A percentile compares a stretch with the other conserved stretches of the same genome.
phyloP scores from a whole-genome alignment of 2,888 invertebrate genomes.

The Monopis laevigella region DNA sequence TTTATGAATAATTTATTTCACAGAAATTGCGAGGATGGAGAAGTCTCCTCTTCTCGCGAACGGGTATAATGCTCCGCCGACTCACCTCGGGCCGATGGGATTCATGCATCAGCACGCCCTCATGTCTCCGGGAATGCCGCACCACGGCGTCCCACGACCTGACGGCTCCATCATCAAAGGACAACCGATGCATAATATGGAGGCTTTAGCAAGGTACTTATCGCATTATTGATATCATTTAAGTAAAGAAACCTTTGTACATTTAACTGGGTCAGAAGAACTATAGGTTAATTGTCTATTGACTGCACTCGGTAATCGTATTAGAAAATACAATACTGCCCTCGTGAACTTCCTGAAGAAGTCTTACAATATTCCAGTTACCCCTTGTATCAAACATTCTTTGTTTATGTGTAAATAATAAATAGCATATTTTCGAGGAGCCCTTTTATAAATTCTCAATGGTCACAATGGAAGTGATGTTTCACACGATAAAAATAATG shows the following conservation, averaged over 20 bases:
- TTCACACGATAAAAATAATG: constrained; percentile 1
- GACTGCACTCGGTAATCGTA: constrained; percentile 42
- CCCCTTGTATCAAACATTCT: background rate
- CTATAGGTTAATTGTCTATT: constrained; percentile 55
- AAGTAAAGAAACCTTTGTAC: constrained; percentile 47
- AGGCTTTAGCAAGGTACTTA: constrained; percentile 84
- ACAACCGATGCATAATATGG: constrained; percentile 88
- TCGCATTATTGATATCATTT: background rate
- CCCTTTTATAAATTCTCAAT: too few species aligned
- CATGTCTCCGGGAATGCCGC: constrained; percentile 90
- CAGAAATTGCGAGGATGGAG: constrained; percentile 89
- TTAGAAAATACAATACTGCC: constrained; percentile 61
- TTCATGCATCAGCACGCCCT: constrained; percentile 94
- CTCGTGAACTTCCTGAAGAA: constrained; percentile 55
- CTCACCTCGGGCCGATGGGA: constrained; percentile 91
- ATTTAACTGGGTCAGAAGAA: constrained; percentile 56
- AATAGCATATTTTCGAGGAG: too few species aligned
- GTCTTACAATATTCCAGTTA: constrained; percentile 44
- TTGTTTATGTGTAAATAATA: background rate
- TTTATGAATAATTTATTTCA: too few species aligned
- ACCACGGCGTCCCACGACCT: constrained; percentile 80
- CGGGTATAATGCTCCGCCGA: constrained; percentile 94
- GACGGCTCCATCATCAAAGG: constrained; percentile 87
- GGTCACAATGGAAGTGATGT: too few species aligned
- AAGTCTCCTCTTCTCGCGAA: constrained; percentile 92